Evolutionary conservation across 2,797 vertebrate genomes (phyloP), one percentile per base, ranked within the genome.

Genomic region (Valencia hispanica): DNA sequence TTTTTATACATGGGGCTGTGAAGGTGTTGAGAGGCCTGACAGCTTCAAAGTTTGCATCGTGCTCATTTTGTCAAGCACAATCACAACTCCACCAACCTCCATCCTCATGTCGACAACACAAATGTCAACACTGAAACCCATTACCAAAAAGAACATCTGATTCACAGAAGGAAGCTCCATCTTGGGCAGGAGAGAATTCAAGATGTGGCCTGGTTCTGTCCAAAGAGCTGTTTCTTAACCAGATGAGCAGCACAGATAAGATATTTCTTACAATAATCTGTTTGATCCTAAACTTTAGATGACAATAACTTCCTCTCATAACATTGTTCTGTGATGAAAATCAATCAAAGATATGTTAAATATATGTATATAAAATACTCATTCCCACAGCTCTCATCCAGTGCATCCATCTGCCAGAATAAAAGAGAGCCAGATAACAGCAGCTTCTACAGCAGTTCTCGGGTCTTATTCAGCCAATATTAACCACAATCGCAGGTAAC

Each of bases 31-130:
- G 72, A 77, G 69, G 68, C 69, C 66, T 68, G 73, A 87, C 77
- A 79, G 51, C 77, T 84, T 77, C 65, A 75, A 63, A 80, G 88
- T 85, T 91, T 79, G 77, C 82, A 81, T 51, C 76, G 34, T 83
- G 61, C 84, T 84, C 68, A 41, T 76, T 87, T 85, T 75, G 78
- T 78, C 34, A 45, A 79, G 39, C 72, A 80, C 78, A 73, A 32
- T 51, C 39, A 32, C 45, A 51, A 25, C 36, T 14, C 14, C 48
- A 47, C 27, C 53, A 22, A 53, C 39, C 43, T 34, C 10, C 48
- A 18, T 30, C 27, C 48, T 9, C 70, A 81, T 50, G 76, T 63
- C 4, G 20, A 41, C n/a, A 70, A 41, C 70, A 75, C 63, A 72
- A 84, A 79, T 41, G 57, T 77, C 77, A 74, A 59, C 78, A 39